A percentile compares a stretch with the other conserved stretches of the same genome.
Conservation (phyloP, 2,888 invertebrate species). For the Xanthostigma xanthostigma region DNA sequence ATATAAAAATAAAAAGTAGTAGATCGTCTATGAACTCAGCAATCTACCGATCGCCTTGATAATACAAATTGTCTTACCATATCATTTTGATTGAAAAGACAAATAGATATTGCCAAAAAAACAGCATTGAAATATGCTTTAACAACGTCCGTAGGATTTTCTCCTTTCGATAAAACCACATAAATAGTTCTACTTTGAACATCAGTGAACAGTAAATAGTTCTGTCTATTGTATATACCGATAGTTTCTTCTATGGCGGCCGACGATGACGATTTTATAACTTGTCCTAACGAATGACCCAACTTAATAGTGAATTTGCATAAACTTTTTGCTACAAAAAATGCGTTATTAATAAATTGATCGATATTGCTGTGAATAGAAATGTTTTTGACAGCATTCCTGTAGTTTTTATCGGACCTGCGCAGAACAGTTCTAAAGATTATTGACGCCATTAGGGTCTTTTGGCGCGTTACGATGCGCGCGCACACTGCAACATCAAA, state of each 20-base stretch:
- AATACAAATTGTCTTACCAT: neutral
- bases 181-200: constrained; percentile 32
- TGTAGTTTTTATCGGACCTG: too few species aligned
- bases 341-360: constrained; percentile 5
- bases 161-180: constrained; percentile 38
- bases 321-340: constrained; percentile 37
- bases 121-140: constrained; percentile 55
- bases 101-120: constrained; percentile 32
- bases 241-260: constrained; percentile 28
- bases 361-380: neutral
- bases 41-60: too few species aligned
- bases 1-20: too few species aligned
- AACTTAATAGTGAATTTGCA: constrained; percentile 46
- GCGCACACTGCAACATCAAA: too few species aligned
- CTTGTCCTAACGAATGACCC: constrained; percentile 36
- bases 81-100: constrained; percentile 20
- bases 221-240: constrained; percentile 30
- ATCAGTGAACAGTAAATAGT: constrained; percentile 40
- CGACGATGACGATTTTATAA: constrained; percentile 14
- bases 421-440: too few species aligned
- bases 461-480: too few species aligned
- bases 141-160: constrained; percentile 37
- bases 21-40: too few species aligned
- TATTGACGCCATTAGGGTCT: too few species aligned
- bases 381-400: too few species aligned